Base-by-base conservation (phyloP, 2,888 invertebrate species). In the Zygaena filipendulae region DNA sequence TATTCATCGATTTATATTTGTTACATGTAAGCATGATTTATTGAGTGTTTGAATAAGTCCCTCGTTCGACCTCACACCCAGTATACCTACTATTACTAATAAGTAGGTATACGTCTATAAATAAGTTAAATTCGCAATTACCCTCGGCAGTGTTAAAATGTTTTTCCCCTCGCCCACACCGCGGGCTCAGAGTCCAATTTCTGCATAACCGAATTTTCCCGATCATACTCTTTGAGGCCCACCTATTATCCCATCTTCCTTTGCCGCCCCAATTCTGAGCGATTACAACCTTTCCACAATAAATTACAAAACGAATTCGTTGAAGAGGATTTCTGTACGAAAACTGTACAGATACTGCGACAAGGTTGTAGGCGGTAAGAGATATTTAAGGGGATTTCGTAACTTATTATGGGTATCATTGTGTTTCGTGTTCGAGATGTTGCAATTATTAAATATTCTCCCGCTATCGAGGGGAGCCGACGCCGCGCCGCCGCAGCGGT, bases 141-240 rank as follows among this genome's bases (percentile, higher is more conserved):
- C 40, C 29, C 39, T 40, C 23, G 19, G 38, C n/a, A 40, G 35
- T 37, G 37, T 39, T 36, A 35, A 43, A 36, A 43, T 48, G 43
- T 47, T 43, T 45, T 36, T 34, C 49, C 49, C 45, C 43, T 30
- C 31, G 23, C 23, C 13, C 26, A 27, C 31, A 27, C n/a, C n/a
- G n/a, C n/a, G n/a, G n/a, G n/a, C n/a, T n/a, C n/a, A 39, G 36
- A 41, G 27, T 33, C 39, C 40, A 47, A 47, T 45, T 39, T 42
- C 39, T 25, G 24, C 13, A 42, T 52, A 54, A 55, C 48, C 49
- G 42, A 57, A 56, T 57, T 51, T 55, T 43, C 47, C 38, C 45
- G 46, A 55, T 49, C 43, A 40, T 45, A 44, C 50, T 47, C 43
- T 49, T 49, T 43, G 42, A 45, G 47, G 33, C 27, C 33, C 47